A percentile compares a stretch with the other conserved stretches of the same genome.
phyloP scores from a whole-genome alignment of 1,140 invertebrate species.

The Tenebrio molitor region DNA sequence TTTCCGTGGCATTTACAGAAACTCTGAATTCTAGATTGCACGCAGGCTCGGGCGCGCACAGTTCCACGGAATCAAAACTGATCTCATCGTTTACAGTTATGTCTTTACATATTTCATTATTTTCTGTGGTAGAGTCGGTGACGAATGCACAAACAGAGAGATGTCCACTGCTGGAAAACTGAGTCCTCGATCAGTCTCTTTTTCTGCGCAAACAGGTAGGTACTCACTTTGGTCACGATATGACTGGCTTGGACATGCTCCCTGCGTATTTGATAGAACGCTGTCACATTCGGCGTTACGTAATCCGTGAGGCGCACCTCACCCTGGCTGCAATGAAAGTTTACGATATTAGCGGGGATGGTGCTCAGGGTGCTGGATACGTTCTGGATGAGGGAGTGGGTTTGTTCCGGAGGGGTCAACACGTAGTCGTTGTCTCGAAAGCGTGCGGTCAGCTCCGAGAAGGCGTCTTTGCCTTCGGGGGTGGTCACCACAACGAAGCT shows the following conservation, averaged over 20 bases:
- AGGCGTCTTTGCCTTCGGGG: conserved; percentile 39
- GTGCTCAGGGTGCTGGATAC: conserved; percentile 52
- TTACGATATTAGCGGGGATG: conserved; percentile 58
- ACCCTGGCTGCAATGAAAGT: conserved; percentile 56
- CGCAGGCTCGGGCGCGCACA: conserved; percentile 52
- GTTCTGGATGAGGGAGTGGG: conserved; percentile 45
- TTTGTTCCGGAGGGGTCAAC: conserved; percentile 48
- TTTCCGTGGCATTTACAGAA: conserved; percentile 43
- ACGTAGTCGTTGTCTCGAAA: conserved; percentile 53
- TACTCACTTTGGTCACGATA: conserved; percentile 53
- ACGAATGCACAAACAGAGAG: conserved; percentile 57
- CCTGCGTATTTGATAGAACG: conserved; percentile 58
- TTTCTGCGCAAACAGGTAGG: conserved; percentile 3
- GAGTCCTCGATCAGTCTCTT: neutral
- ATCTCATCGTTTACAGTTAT: conserved; percentile 60
- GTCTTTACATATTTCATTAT: conserved; percentile 55
- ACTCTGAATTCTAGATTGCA: conserved; percentile 58
- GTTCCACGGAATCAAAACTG: conserved; percentile 57
- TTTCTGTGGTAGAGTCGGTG: neutral
- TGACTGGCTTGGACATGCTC: conserved; percentile 53
- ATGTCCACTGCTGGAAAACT: conserved; percentile 49
- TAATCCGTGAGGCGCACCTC: conserved; percentile 59
- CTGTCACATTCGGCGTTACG: conserved; percentile 56
- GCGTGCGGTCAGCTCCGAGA: conserved; percentile 42
- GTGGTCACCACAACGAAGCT: conserved; percentile 54